Evolutionary conservation across 2,113 vertebrate genomes (phyloP).

Genomic region (human (Homo sapiens)): GRCh38 chr17:33369001-33369500

Average conservation of each 20-base stretch:
- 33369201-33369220: background rate
- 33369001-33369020: background rate
- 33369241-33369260: background rate
- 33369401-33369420: background rate
- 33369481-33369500: background rate
- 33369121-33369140: background rate
- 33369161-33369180: background rate
- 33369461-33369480: background rate
- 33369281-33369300: background rate
- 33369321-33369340: background rate
- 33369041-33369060: background rate
- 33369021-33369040: background rate
- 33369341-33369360: conserved; percentile 27
- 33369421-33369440: conserved; percentile 11
- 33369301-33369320: background rate
- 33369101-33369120: background rate
- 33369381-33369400: conserved; percentile 5
- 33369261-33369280: background rate
- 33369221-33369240: background rate
- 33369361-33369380: conserved; percentile 47
- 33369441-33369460: background rate
- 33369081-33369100: background rate
- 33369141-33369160: background rate
- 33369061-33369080: background rate
- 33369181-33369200: background rate